Conservation (phyloP, 2,113 vertebrate genomes). For the Oncorhynchus nerka region DNA sequence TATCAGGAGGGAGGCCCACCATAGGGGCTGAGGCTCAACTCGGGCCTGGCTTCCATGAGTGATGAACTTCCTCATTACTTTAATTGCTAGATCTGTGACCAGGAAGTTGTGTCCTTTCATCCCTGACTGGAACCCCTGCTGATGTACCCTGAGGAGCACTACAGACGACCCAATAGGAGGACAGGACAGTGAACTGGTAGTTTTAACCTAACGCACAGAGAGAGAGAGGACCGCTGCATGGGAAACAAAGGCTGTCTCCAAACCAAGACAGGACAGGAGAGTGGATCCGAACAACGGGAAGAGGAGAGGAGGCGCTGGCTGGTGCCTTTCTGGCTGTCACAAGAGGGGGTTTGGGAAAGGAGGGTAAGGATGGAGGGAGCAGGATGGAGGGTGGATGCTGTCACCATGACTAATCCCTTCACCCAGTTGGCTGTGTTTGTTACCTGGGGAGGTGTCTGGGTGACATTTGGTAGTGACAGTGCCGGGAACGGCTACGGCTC, state of each 20-base stretch:
- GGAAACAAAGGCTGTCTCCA: constrained; percentile 17
- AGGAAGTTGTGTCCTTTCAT: constrained; percentile 51
- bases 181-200: constrained; percentile 6
- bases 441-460: constrained; percentile 75
- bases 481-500: constrained; percentile 55
- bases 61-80: constrained; percentile 56
- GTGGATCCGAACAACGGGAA: not conserved
- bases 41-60: constrained; percentile 38
- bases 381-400: constrained; percentile 55
- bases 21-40: not conserved
- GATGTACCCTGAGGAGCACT: constrained; percentile 34
- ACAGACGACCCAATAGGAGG: not conserved
- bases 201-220: not conserved
- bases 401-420: constrained; percentile 67
- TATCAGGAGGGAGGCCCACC: constrained; percentile 30
- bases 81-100: constrained; percentile 62
- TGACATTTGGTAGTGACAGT: constrained; percentile 73
- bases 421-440: constrained; percentile 6
- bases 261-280: constrained; percentile 3
- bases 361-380: not conserved
- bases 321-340: constrained; percentile 9
- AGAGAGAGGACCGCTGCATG: not conserved
- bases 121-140: constrained; percentile 28
- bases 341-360: not conserved
- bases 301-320: not conserved